A percentile compares a stretch with the other conserved stretches of the same genome.
These are phyloP conservation scores for Rutpela maculata DNA, from an alignment of 2,888 invertebrate species.

Conservation along the genomic window DNA sequence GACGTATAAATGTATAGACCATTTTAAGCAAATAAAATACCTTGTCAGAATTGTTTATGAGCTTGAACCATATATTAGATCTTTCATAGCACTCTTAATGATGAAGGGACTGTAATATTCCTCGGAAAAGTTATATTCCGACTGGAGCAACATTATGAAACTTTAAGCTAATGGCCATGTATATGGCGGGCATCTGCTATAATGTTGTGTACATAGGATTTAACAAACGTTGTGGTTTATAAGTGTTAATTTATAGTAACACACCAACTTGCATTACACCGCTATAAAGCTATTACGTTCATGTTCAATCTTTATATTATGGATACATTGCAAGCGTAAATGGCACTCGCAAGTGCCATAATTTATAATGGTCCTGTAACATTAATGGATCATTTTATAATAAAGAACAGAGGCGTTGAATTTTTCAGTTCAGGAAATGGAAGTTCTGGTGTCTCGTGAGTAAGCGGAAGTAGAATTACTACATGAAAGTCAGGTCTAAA, in stretches of 20 bases:
- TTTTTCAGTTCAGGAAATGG: too few species aligned
- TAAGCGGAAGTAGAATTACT: too few species aligned
- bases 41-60: background rate
- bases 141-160: conserved; percentile 46
- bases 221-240: conserved; percentile 54
- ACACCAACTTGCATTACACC: conserved; percentile 43
- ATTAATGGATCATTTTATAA: too few species aligned
- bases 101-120: background rate
- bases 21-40: too few species aligned
- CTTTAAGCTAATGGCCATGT: conserved; percentile 53
- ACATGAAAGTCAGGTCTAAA: too few species aligned
- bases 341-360: background rate
- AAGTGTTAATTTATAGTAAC: conserved; percentile 55
- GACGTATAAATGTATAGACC: too few species aligned
- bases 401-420: too few species aligned
- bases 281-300: conserved; percentile 35
- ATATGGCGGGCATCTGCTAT: conserved; percentile 52
- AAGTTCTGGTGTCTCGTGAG: too few species aligned
- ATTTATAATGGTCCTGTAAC: too few species aligned
- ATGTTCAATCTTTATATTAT: conserved; percentile 44
- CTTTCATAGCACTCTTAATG: background rate
- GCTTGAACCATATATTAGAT: background rate
- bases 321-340: background rate
- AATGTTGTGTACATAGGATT: conserved; percentile 52
- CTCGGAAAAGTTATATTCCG: conserved; percentile 20